Base-by-base conservation (phyloP, 2,888 invertebrate species). In the Agonopterix arenella region DNA sequence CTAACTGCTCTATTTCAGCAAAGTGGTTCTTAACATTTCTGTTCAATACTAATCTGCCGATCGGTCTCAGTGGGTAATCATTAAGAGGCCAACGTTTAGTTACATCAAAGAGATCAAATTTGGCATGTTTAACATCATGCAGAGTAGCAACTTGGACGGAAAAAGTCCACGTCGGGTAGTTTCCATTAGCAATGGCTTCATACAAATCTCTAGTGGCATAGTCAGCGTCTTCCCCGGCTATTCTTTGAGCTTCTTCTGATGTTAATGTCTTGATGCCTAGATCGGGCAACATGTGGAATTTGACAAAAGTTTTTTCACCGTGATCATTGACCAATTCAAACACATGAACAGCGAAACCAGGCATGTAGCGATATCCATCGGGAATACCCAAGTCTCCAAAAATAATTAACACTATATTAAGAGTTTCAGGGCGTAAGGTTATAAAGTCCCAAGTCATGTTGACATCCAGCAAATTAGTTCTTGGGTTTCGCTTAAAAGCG, bases 21-120 rank as follows among this genome's bases (percentile, higher is more conserved):
- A 97, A 97, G 77, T 97, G 97, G 74, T 97, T 97, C 49, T 90
- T 91, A 0, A 97, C 96, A 79, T 97, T 98, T 56, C 94, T 92
- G 76, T 98, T 94, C 38, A 98, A 85, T 0, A 95, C 93, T 60
- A 98, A 70, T 73, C 92, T 93, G 2, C 98, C 98, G 0, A 97
- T 93, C 0, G 93, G 94, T 52, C 95, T 93, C 48, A 97, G 81
- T 0, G 97, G 97, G 79, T 89, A 97, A 2, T 96, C 94, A 38
- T 86, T 83, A 48, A 57, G 79, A 0, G 96, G 92, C 94, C 97
- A 96, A 1, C 95, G 89, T 90, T 96, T 97, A 4, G 97, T 97
- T 45, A 96, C 79, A 77, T 98, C 98, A 77, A 98, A 98, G 0
- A 97, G 96, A 88, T 97, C 97, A 83, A 93, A 96, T 54, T 90